Evolutionary conservation across 1,140 invertebrate species (phyloP), one percentile per base, ranked within the genome.

Genomic region (Ostrea edulis): DNA sequence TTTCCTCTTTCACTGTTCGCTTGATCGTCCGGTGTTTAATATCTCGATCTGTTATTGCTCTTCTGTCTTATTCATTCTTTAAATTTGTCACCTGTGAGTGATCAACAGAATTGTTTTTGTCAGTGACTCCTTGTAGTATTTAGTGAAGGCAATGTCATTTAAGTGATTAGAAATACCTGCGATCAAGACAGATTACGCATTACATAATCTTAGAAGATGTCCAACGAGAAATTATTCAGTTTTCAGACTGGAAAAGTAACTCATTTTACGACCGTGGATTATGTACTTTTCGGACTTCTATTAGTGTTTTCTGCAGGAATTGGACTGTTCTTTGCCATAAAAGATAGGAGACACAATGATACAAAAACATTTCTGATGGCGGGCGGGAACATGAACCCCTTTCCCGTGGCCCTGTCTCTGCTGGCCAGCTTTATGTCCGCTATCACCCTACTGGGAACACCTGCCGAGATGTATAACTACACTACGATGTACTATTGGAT

Each of bases 371-470:
- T 97, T 93, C 95, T 98, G 12, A 94, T 97, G 53, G 97, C 97
- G 0, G 97, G 97, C 91, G 96, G 96, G 88, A 97, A 97, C 53
- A 97, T 98, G 97, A 95, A 96, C 2, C 68, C 93, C 12, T 44
- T 94, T 11, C 94, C 93, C 1, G 93, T 94, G 77, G 92, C 93
- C 3, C 77, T 94, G 87, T 94, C 93, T 35, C 85, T 94, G 68
- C 87, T 94, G 82, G 92, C 94, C 94, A 98, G 97, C 95, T 98
- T 98, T 93, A 97, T 98, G 94, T 98, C 97, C 0, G 97, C 97
- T 81, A 97, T 98, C 53, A 98, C 98, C 9, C 96, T 99, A 87
- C 95, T 98, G 20, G 98, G 98, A 12, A 97, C 97, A 14, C 97
- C 98, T 5, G 96, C 97, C 0, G 98, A 98, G 95, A 97, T 98